Conservation (phyloP, 2,113 vertebrate species). For the Propithecus coquereli region DNA sequence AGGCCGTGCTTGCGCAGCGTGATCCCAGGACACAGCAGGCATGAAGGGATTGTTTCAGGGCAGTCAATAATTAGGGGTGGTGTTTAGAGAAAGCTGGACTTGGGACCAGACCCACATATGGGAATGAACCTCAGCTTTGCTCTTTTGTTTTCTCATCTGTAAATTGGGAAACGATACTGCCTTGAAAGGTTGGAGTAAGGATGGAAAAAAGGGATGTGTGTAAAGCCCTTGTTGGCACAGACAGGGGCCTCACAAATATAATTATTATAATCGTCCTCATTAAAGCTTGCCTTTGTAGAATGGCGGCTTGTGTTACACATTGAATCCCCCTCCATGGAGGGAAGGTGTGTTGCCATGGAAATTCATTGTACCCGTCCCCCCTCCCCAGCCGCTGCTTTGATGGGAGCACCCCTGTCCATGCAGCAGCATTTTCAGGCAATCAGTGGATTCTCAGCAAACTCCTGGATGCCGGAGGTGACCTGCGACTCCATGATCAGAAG, state of each 20-base stretch:
- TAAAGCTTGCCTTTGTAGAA: not conserved
- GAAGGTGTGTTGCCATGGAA: not conserved
- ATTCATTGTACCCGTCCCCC: not conserved
- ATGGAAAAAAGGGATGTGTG: not conserved
- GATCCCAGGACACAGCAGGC: not conserved
- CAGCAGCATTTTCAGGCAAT: constrained; percentile 89
- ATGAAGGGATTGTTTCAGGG: not conserved
- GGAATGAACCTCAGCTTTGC: not conserved
- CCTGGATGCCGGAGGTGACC: constrained; percentile 89
- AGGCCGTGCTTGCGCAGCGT: not conserved
- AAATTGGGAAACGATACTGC: not conserved
- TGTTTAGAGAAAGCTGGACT: not conserved
- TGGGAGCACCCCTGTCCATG: constrained; percentile 89
- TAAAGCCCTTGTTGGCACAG: not conserved
- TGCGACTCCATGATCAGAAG: constrained; percentile 85
- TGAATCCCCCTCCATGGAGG: not conserved
- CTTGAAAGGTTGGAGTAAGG: not conserved
- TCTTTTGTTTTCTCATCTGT: not conserved
- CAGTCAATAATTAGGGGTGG: not conserved
- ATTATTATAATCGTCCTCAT: not conserved
- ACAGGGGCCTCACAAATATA: not conserved
- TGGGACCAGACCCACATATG: not conserved
- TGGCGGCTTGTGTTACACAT: not conserved
- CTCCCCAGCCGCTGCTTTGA: constrained; percentile 88
- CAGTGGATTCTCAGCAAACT: constrained; percentile 86